These are phyloP conservation scores for Mimachlamys varia DNA, from an alignment of 2,888 invertebrate genomes.

Conservation along the genomic window DNA sequence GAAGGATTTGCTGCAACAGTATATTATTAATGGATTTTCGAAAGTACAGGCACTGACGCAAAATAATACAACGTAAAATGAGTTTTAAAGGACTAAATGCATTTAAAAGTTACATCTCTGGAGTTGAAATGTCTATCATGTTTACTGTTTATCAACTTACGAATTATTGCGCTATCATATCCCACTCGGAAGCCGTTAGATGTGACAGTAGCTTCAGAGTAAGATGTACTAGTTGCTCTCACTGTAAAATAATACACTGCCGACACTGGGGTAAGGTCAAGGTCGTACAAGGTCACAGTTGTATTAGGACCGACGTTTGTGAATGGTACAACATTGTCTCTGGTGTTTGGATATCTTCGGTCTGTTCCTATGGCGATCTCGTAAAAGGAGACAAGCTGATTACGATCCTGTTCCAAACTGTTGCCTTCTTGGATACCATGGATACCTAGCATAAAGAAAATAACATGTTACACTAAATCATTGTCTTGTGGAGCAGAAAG, in stretches of 20 bases:
- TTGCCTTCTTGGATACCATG: constrained; percentile 50
- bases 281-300: constrained; percentile 61
- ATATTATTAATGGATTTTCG: too few species aligned
- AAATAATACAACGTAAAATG: too few species aligned
- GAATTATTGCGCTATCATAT: constrained; percentile 58
- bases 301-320: constrained; percentile 64
- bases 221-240: constrained; percentile 60
- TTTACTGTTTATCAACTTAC: constrained; percentile 43
- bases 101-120: too few species aligned
- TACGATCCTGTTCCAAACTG: constrained; percentile 45
- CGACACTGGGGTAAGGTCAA: constrained; percentile 57
- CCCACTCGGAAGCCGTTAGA: constrained; percentile 69
- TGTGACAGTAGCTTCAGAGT: constrained; percentile 60
- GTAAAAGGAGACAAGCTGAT: constrained; percentile 63
- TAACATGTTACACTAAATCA: not conserved
- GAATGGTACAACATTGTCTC: constrained; percentile 66
- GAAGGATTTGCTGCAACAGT: too few species aligned
- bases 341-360: constrained; percentile 63
- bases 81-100: too few species aligned
- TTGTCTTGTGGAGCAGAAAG: too few species aligned
- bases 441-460: constrained; percentile 54
- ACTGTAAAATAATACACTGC: constrained; percentile 70
- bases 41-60: too few species aligned
- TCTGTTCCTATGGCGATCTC: constrained; percentile 70
- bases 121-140: too few species aligned